phyloP scores from a whole-genome alignment of 2,888 invertebrate genomes.

The Phoenoteleia sp. region DNA sequence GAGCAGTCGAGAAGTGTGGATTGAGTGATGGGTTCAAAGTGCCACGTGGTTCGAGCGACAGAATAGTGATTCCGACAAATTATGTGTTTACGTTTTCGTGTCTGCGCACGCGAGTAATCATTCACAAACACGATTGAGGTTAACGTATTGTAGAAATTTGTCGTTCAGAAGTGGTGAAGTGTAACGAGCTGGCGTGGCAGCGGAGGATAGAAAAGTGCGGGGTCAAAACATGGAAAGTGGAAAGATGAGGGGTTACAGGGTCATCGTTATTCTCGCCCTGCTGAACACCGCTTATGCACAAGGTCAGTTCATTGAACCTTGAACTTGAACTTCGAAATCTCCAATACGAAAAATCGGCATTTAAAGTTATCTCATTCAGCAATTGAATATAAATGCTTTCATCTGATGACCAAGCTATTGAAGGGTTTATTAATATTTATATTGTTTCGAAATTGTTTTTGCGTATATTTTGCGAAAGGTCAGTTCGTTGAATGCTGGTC shows the following conservation, averaged over 20 bases:
- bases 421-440: too few relatives aligned
- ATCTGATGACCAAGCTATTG: too few relatives aligned
- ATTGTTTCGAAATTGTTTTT: too few relatives aligned
- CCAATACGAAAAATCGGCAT: too few relatives aligned
- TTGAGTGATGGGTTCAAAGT: slow-evolving; percentile 69
- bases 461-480: too few relatives aligned
- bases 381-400: too few relatives aligned
- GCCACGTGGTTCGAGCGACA: slow-evolving; percentile 62
- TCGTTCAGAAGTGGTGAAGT: slow-evolving; percentile 64
- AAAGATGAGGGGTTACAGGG: slow-evolving; percentile 81
- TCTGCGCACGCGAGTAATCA: slow-evolving; percentile 50
- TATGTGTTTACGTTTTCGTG: slow-evolving; percentile 55
- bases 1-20: slow-evolving; percentile 50
- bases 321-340: slow-evolving; percentile 1
- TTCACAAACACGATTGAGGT: slow-evolving; percentile 45
- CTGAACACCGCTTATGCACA: slow-evolving; percentile 82
- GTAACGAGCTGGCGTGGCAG: slow-evolving; percentile 68
- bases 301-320: slow-evolving; percentile 80
- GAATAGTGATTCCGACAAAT: slow-evolving; percentile 60
- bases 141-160: slow-evolving; percentile 50
- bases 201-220: slow-evolving; percentile 50
- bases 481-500: too few relatives aligned
- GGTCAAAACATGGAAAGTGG: slow-evolving; percentile 63
- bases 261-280: slow-evolving; percentile 80
- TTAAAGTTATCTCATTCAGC: too few relatives aligned